Evolutionary conservation across 2,888 invertebrate species (phyloP).

Genomic region (Ichneumoninae sp.): DNA sequence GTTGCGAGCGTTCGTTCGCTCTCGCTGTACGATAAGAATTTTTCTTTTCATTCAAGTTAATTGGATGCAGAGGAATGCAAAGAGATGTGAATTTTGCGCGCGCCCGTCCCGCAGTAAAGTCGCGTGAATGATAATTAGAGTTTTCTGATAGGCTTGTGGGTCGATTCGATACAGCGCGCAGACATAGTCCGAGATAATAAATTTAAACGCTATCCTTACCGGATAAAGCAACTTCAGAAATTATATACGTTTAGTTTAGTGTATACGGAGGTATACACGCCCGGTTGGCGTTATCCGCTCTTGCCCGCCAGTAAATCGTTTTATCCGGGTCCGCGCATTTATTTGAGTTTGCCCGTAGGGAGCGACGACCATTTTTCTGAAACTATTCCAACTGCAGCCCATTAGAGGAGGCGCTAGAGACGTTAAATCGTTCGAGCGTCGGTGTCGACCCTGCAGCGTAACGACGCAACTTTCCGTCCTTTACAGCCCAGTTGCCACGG

Average conservation of each 20-base stretch:
- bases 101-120: neutral
- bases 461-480: conserved; percentile 76
- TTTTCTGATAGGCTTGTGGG: neutral
- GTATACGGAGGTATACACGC: conserved; percentile 69
- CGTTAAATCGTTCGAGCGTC: conserved; percentile 75
- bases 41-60: conserved; percentile 16
- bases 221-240: conserved; percentile 64
- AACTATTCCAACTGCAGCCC: conserved; percentile 80
- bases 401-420: conserved; percentile 76
- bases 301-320: conserved; percentile 79
- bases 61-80: conserved; percentile 14
- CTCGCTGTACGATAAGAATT: conserved; percentile 14
- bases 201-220: conserved; percentile 53
- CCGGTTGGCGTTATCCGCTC: conserved; percentile 78
- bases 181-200: conserved; percentile 44
- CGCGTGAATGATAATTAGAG: conserved; percentile 19
- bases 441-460: conserved; percentile 71
- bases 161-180: conserved; percentile 12
- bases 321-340: conserved; percentile 78
- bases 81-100: neutral
- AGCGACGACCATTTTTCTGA: conserved; percentile 78
- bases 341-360: conserved; percentile 78
- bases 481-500: conserved; percentile 70
- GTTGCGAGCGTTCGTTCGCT: neutral
- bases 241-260: conserved; percentile 41